phyloP scores from a whole-genome alignment of 2,797 vertebrate species.

The Hirundo rustica region DNA sequence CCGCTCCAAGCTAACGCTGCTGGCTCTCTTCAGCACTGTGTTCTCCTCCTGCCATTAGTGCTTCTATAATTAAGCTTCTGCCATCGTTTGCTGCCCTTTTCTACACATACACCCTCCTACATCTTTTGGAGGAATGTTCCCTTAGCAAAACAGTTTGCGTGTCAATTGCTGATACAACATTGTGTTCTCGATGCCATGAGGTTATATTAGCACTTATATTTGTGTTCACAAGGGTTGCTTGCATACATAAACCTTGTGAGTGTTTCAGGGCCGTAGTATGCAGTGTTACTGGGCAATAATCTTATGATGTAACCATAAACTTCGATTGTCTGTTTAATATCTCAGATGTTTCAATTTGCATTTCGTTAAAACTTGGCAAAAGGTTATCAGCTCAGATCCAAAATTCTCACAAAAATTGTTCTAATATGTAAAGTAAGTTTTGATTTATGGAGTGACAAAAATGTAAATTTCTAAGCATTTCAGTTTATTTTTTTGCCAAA shows the following conservation, averaged over 20 bases:
- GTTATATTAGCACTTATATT: conserved; percentile 47
- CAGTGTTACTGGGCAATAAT: conserved; percentile 70
- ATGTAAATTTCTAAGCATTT: conserved; percentile 81
- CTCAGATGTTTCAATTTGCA: conserved; percentile 85
- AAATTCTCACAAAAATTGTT: conserved; percentile 76
- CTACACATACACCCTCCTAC: conserved; percentile 49
- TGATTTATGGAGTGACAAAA: conserved; percentile 86
- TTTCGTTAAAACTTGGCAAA: conserved; percentile 83
- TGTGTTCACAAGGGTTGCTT: conserved; percentile 54
- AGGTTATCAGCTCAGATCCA: conserved; percentile 81
- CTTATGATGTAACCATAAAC: conserved; percentile 76
- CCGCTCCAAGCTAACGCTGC: not conserved
- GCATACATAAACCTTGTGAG: conserved; percentile 41
- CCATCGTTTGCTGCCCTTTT: conserved; percentile 50
- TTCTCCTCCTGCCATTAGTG: conserved; percentile 34
- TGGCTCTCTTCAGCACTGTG: not conserved
- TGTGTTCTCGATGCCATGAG: conserved; percentile 50
- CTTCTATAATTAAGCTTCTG: conserved; percentile 54
- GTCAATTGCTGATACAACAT: conserved; percentile 59
- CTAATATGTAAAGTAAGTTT: conserved; percentile 85
- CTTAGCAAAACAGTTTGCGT: conserved; percentile 63
- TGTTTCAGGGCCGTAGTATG: conserved; percentile 47
- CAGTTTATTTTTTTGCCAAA: conserved; percentile 79
- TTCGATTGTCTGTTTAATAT: conserved; percentile 78
- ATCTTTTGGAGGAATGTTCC: conserved; percentile 58